Evolutionary conservation across 2,797 vertebrate species (phyloP), one percentile per base, ranked within the genome.

Genomic region (Chelmon rostratus): DNA sequence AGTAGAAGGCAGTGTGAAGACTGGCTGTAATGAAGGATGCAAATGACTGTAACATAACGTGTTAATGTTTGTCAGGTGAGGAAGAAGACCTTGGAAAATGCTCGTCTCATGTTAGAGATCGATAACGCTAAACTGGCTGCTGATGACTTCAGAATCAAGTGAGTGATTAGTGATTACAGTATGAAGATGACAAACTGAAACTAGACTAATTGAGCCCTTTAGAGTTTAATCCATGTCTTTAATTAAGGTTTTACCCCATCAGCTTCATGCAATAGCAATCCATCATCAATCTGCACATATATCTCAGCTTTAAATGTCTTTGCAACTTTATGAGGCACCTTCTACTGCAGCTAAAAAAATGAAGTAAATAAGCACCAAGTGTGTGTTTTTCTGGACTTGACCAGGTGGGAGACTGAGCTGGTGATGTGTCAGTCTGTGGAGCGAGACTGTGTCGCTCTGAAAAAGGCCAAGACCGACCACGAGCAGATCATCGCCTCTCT

Each of bases 121-220:
- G 96, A 96, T 91, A 96, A 96, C 4, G 96, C 96, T 58, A 96
- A 95, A 85, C 90, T 96, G 86, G 96, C 96, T 10, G 95, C 96
- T 5, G 96, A 96, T 81, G 96, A 96, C 90, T 96, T 96, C 94
- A 94, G 94, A 89, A 93, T 96, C 88, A 96, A 96, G 96, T 96
- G 76, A 94, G 96, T 90, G n/a, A 54, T 79, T 64, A 38, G 69
- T 50, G 23, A 76, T 59, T 50, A 59, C 25, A 38, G 15, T 2
- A 21, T 21, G 6, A 12, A 54, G 9, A 35, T 25, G 38, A 13
- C 25, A 4, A 50, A 44, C 4, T 19, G 7, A 18, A 38, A 62
- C 19, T 25, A 21, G 33, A 23, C 2, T 19, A n/a, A 13, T 4
- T 19, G 25, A 69, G 38, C 4, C 31, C 3, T 66, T 52, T 16